Conservation (phyloP, 2,888 invertebrate genomes). For the Philaethria dido region DNA sequence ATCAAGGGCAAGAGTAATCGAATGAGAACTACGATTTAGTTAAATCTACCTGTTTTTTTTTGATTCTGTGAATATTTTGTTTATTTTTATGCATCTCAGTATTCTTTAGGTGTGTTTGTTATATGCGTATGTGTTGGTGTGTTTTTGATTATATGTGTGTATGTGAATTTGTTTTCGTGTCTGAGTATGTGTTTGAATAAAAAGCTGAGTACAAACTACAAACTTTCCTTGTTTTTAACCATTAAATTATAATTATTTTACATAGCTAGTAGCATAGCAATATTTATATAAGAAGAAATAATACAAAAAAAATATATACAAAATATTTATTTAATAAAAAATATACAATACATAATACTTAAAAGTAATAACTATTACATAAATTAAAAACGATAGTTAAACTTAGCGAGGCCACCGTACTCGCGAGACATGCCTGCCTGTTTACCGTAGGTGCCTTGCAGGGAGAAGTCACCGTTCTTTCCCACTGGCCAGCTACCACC, state of each 20-base stretch:
- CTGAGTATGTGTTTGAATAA: no score
- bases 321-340: neutral
- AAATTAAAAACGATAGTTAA: slow-evolving; percentile 50
- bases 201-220: no score
- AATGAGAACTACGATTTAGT: slow-evolving; percentile 38
- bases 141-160: no score
- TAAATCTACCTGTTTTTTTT: neutral
- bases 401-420: slow-evolving; percentile 51
- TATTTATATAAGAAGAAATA: neutral
- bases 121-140: no score
- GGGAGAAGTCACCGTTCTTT: slow-evolving; percentile 56
- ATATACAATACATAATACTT: neutral
- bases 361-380: neutral
- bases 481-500: slow-evolving; percentile 61
- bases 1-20: slow-evolving; percentile 41
- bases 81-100: neutral
- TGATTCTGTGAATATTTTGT: neutral
- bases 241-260: no score
- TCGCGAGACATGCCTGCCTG: slow-evolving; percentile 50
- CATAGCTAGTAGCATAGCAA: no score
- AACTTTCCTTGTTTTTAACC: no score
- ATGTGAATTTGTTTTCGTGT: no score
- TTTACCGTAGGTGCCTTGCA: slow-evolving; percentile 55
- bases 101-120: no score
- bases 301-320: no score